These are phyloP conservation scores for Crotalus viridis DNA, from an alignment of 2,113 vertebrate genomes.

Conservation along the genomic window DNA sequence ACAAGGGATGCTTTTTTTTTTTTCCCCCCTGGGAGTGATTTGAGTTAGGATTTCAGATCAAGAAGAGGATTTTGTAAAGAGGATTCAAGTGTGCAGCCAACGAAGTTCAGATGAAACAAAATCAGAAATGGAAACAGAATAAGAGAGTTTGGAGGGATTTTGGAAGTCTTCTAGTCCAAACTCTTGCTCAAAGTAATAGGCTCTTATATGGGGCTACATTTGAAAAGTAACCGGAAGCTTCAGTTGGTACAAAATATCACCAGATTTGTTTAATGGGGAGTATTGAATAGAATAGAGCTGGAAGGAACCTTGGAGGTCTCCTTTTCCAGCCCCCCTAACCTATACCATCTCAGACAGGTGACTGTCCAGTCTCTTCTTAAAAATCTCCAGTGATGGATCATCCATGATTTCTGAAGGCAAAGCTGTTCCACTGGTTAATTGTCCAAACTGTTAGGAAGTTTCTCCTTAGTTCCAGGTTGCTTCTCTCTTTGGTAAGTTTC, in stretches of 20 bases:
- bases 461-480: no score
- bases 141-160: not conserved
- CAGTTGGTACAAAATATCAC: not conserved
- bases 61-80: not conserved
- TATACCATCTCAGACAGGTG: no score
- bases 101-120: not conserved
- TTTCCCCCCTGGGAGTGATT: not conserved
- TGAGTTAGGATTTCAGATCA: not conserved
- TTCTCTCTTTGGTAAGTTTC: no score
- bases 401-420: no score
- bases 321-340: no score
- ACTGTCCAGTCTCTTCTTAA: no score
- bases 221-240: not conserved
- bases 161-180: not conserved
- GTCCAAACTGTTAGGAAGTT: no score
- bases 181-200: not conserved
- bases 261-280: no score
- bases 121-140: not conserved
- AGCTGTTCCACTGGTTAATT: no score
- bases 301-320: no score
- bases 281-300: no score
- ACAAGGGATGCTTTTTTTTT: not conserved
- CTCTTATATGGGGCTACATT: not conserved
- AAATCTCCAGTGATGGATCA: no score
- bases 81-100: accelerated